phyloP scores from a whole-genome alignment of 1,140 invertebrate species.

The Caenorhabditis elegans region DNA sequence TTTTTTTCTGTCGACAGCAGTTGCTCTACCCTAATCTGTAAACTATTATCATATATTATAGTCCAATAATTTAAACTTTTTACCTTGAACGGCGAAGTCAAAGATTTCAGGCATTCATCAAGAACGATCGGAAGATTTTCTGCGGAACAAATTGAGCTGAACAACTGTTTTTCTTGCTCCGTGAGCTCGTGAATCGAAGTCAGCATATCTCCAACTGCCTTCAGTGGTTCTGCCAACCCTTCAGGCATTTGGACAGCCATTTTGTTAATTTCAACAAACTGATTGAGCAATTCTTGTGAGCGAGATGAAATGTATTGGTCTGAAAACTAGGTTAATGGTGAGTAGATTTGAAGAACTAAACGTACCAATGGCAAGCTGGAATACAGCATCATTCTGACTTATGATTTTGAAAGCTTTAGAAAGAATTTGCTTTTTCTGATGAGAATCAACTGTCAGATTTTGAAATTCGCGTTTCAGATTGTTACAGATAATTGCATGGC shows the following conservation, averaged over 20 bases:
- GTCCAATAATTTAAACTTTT: too few species aligned
- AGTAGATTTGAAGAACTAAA: not conserved
- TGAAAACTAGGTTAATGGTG: not conserved
- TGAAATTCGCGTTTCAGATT: slow-evolving; percentile 15
- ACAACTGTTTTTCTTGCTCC: slow-evolving; percentile 6
- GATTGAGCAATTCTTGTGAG: not conserved
- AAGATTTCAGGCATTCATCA: not conserved
- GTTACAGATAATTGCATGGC: not conserved
- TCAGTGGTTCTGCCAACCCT: not conserved
- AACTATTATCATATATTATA: not conserved
- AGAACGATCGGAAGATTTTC: not conserved
- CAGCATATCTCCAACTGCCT: not conserved
- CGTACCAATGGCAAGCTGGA: not conserved
- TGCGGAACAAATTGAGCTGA: not conserved
- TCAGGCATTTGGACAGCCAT: slow-evolving; percentile 22
- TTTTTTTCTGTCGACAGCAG: not conserved
- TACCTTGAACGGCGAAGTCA: slow-evolving; percentile 1
- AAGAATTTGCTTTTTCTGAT: not conserved
- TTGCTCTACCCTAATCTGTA: not conserved
- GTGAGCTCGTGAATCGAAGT: slow-evolving; percentile 18
- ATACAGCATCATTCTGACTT: not conserved
- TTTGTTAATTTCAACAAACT: slow-evolving; percentile 5
- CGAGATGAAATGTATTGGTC: not conserved
- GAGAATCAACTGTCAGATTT: not conserved
- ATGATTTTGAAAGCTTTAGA: slow-evolving; percentile 3